A percentile compares a stretch with the other conserved stretches of the same genome.
Conservation (phyloP, 2,113 vertebrate genomes). For the Bubo blakistoni region DNA sequence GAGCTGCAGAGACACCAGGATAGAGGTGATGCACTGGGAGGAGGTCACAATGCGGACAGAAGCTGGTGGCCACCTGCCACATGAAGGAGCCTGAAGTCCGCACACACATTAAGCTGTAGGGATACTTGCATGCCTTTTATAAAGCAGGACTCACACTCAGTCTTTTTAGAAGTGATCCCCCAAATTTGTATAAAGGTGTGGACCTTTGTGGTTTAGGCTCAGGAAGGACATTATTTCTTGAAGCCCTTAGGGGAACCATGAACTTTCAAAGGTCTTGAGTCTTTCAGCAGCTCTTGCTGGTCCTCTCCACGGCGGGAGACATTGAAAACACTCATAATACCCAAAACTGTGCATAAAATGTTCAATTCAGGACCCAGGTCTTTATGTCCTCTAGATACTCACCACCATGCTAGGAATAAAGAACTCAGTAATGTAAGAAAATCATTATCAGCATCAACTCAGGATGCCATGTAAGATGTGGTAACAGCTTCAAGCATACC, state of each 20-base stretch:
- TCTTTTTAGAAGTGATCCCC: not conserved
- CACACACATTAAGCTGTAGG: not conserved
- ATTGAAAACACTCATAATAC: not conserved
- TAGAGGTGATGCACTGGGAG: not conserved
- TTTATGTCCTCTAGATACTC: not conserved
- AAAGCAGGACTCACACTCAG: not conserved
- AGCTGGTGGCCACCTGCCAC: not conserved
- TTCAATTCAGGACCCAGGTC: not conserved
- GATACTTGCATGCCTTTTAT: not conserved
- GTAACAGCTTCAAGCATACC: not conserved
- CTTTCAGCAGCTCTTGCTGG: not conserved
- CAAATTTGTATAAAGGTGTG: fast-evolving
- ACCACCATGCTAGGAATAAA: not conserved
- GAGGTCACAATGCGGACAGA: not conserved
- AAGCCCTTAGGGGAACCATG: not conserved
- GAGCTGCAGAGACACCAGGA: not conserved
- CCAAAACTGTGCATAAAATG: not conserved
- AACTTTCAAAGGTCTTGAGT: not conserved
- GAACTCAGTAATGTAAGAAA: not conserved
- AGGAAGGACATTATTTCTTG: not conserved
- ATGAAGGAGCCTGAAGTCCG: not conserved
- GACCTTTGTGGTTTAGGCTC: not conserved
- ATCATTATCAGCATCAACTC: not conserved
- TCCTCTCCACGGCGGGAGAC: not conserved
- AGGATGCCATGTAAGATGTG: not conserved